phyloP scores from a whole-genome alignment of 2,888 invertebrate species.

The Polymixis lichenea region DNA sequence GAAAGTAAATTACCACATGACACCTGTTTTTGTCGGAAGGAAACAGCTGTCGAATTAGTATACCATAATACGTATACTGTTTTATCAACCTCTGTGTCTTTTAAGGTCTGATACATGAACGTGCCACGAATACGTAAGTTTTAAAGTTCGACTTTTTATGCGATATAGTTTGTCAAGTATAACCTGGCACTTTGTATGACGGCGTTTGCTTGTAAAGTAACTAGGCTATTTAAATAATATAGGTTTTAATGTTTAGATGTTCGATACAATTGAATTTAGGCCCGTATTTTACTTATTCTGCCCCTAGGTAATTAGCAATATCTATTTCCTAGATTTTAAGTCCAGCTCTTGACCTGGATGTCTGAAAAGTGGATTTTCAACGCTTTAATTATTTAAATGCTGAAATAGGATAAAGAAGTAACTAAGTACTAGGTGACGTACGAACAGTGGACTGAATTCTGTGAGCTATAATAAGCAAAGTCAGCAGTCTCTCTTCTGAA shows the following conservation, averaged over 20 bases:
- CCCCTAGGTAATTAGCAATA: not conserved
- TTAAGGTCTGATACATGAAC: slow-evolving; percentile 38
- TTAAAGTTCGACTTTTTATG: not conserved
- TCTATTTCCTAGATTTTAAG: not conserved
- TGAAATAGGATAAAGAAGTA: no score
- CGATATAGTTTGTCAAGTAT: slow-evolving; percentile 8
- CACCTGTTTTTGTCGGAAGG: slow-evolving; percentile 62
- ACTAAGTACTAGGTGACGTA: not conserved
- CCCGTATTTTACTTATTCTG: not conserved
- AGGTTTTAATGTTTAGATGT: not conserved
- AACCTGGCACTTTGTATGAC: not conserved
- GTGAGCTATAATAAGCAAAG: not conserved
- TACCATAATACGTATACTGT: slow-evolving; percentile 37
- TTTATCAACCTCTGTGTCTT: slow-evolving; percentile 31
- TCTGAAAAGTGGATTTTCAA: not conserved
- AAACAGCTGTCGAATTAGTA: slow-evolving; percentile 50
- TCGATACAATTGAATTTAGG: not conserved
- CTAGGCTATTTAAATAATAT: not conserved
- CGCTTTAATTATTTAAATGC: not conserved
- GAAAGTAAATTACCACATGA: slow-evolving; percentile 48
- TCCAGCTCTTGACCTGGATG: not conserved
- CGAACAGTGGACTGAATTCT: not conserved
- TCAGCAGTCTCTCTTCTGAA: no score
- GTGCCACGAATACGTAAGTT: slow-evolving; percentile 38
- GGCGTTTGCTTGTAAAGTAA: slow-evolving; percentile 5